Conservation (phyloP, 1,140 invertebrate genomes). For the Chironomus tepperi region DNA sequence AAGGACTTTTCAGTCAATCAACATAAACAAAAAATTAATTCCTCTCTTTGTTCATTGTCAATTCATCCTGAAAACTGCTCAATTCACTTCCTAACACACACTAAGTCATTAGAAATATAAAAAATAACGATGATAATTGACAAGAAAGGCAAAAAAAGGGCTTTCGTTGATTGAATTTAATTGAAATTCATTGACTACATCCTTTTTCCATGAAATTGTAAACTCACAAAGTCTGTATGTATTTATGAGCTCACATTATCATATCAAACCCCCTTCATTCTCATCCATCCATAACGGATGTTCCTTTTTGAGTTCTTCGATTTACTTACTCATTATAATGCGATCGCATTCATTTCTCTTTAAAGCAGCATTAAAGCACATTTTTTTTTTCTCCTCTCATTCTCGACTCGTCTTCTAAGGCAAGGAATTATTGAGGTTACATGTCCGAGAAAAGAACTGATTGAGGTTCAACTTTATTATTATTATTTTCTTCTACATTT, state of each 20-base stretch:
- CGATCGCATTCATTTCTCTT: too few relatives aligned
- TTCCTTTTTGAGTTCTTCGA: constrained; percentile 12
- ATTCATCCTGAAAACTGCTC: not conserved
- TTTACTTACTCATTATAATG: not conserved
- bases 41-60: too few relatives aligned
- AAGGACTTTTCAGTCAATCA: too few relatives aligned
- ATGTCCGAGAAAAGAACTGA: not conserved
- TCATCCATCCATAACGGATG: not conserved
- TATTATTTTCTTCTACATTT: not conserved
- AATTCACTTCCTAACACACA: not conserved
- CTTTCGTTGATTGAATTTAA: constrained; percentile 20
- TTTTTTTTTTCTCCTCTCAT: too few relatives aligned
- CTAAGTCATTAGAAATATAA: not conserved
- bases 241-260: not conserved
- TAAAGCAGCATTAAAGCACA: too few relatives aligned
- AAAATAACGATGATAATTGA: constrained; percentile 16
- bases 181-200: constrained; percentile 20
- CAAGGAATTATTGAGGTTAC: not conserved
- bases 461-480: too few relatives aligned
- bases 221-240: too few relatives aligned
- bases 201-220: not conserved
- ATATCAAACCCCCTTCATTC: not conserved
- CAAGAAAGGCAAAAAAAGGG: not conserved
- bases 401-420: not conserved
- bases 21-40: too few relatives aligned